Base-by-base conservation (phyloP, 2,888 invertebrate species). In the Nipponacmea schrenckii region DNA sequence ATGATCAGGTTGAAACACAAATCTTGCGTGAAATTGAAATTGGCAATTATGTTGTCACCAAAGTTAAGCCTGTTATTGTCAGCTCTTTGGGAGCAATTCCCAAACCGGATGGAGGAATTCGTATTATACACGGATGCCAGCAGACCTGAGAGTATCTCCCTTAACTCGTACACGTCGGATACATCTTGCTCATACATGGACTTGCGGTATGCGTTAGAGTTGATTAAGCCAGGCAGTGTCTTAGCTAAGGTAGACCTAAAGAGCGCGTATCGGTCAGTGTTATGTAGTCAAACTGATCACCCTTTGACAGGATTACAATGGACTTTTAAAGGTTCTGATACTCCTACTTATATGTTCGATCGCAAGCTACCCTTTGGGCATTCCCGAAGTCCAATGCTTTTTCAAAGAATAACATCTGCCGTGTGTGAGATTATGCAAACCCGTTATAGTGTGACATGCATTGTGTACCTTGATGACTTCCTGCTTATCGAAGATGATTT, bases 171-270 rank as follows among this genome's bases (percentile, higher is more conserved):
- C n/a, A n/a, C n/a, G n/a, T n/a, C n/a, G n/a, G n/a, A n/a, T n/a
- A n/a, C n/a, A n/a, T n/a, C n/a, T n/a, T n/a, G n/a, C n/a, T n/a
- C n/a, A n/a, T n/a, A n/a, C n/a, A n/a, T n/a, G n/a, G n/a, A n/a
- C n/a, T n/a, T n/a, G n/a, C n/a, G n/a, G n/a, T n/a, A n/a, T n/a
- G n/a, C n/a, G n/a, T n/a, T n/a, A n/a, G 15, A 27, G 15, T 44
- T 20, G 10, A 64, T 64, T 39, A 64, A 64, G 17, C 39, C 24
- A 15, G 64, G 64, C 10, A 10, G n/a, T 27, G 24, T 27, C 44
- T 44, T 64, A 17, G 64, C 64, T 27, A 64, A 64, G 31, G 64
- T 64, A 14, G 64, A 64, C 64, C 20, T 64, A n/a, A 64, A 64
- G 31, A 64, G 64, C 31, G 64, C 64, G 2, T 64, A 64, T 31